A percentile compares a stretch with the other conserved stretches of the same genome.
Evolutionary conservation across 1,140 invertebrate genomes (phyloP).

Genomic region (Andricus grossulariae): DNA sequence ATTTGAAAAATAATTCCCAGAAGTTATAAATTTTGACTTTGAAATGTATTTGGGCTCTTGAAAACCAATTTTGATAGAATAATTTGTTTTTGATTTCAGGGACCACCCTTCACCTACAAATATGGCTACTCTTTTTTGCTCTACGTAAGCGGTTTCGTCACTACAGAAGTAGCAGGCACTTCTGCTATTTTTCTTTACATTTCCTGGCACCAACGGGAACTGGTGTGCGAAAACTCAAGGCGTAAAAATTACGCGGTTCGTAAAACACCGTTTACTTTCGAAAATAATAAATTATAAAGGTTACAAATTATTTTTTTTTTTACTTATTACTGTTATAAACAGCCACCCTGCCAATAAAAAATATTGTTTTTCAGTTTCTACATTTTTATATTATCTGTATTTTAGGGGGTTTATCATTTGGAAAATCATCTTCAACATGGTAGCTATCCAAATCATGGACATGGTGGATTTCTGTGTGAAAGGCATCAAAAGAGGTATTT

Average conservation of each 20-base stretch:
- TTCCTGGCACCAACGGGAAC: conserved; percentile 81
- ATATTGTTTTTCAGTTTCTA: too few relatives aligned
- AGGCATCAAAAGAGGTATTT: conserved; percentile 73
- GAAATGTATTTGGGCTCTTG: not conserved
- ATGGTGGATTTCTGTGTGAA: conserved; percentile 67
- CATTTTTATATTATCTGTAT: not conserved
- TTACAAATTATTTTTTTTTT: too few relatives aligned
- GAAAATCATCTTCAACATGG: conserved; percentile 62
- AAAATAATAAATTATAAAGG: not conserved
- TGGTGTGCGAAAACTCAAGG: conserved; percentile 70
- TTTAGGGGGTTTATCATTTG: conserved; percentile 65
- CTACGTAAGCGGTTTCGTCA: conserved; percentile 89
- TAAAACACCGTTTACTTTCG: conserved; percentile 28
- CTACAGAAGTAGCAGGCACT: conserved; percentile 88
- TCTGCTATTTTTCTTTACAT: conserved; percentile 92
- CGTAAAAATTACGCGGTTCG: conserved; percentile 70
- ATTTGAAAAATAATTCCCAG: too few relatives aligned
- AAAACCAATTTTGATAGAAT: conserved; percentile 30
- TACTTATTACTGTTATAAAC: too few relatives aligned
- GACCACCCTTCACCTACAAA: conserved; percentile 87
- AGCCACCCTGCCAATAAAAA: too few relatives aligned
- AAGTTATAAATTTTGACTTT: not conserved
- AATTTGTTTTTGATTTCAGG: conserved; percentile 76
- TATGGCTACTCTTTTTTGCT: conserved; percentile 93
- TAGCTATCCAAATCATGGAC: conserved; percentile 62